Evolutionary conservation across 2,888 invertebrate genomes (phyloP).

Genomic region (Empis stercorea): DNA sequence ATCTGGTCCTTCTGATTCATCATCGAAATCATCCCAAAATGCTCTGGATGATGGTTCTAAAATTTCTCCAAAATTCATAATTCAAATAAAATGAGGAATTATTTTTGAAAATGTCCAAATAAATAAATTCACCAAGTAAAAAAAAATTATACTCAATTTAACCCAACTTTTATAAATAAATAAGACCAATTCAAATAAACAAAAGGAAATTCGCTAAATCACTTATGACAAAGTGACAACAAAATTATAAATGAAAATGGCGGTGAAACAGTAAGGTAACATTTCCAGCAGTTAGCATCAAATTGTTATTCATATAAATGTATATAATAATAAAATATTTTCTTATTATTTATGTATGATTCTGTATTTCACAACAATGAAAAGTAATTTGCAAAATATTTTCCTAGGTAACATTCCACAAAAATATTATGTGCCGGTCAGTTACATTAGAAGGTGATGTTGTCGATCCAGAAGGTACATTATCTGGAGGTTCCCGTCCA

Average conservation of each 20-base stretch:
- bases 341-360: too few species aligned
- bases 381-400: not conserved
- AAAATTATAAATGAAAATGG: too few species aligned
- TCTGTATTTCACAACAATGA: too few species aligned
- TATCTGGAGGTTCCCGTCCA: constrained; percentile 71
- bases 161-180: too few species aligned
- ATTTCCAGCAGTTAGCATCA: not conserved
- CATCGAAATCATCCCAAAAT: constrained; percentile 35
- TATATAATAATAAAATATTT: too few species aligned
- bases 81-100: not conserved
- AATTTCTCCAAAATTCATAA: constrained; percentile 30
- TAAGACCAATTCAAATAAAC: too few species aligned
- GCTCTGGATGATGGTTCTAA: constrained; percentile 33
- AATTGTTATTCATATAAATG: too few species aligned
- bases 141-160: not conserved
- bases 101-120: not conserved
- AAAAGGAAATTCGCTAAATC: too few species aligned
- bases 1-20: constrained; percentile 22
- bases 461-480: constrained; percentile 77
- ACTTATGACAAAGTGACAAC: too few species aligned
- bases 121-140: not conserved
- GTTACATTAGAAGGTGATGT: constrained; percentile 90
- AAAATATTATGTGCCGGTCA: constrained; percentile 48
- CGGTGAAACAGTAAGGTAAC: too few species aligned
- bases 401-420: constrained; percentile 58